A percentile compares a stretch with the other conserved stretches of the same genome.
Conservation (phyloP, 2,888 invertebrate species). For the Malthinus seriepunctatus region DNA sequence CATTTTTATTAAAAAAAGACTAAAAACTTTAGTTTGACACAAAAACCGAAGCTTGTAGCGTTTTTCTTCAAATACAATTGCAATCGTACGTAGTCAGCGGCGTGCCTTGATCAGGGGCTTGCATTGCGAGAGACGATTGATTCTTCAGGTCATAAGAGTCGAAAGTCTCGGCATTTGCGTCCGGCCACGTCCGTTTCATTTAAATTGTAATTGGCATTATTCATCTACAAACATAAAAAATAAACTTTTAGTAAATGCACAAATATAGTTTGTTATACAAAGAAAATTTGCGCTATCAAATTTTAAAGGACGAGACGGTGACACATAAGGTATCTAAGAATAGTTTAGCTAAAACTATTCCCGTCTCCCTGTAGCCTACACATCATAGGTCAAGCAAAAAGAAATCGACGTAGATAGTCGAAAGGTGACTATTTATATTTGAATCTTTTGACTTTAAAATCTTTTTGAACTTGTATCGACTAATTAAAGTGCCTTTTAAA, state of each 20-base stretch:
- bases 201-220: slow-evolving; percentile 13
- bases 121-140: slow-evolving; percentile 38
- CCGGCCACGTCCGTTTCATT: slow-evolving; percentile 28
- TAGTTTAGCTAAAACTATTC: slow-evolving; percentile 43
- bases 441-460: neutral
- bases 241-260: slow-evolving; percentile 12
- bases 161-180: slow-evolving; percentile 37
- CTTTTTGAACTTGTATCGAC: neutral
- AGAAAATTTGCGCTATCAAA: slow-evolving; percentile 25
- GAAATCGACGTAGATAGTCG: slow-evolving; percentile 33
- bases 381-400: slow-evolving; percentile 41
- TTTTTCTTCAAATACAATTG: slow-evolving; percentile 23
- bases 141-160: slow-evolving; percentile 49
- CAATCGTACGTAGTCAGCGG: slow-evolving; percentile 39
- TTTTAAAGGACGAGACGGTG: slow-evolving; percentile 34
- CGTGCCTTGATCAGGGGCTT: slow-evolving; percentile 43
- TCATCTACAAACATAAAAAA: slow-evolving; percentile 27
- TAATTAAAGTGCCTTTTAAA: too few species aligned
- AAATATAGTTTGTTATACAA: neutral
- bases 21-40: slow-evolving; percentile 41
- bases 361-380: slow-evolving; percentile 35
- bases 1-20: slow-evolving; percentile 13
- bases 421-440: slow-evolving; percentile 5
- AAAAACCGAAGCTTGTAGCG: slow-evolving; percentile 30
- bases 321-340: slow-evolving; percentile 39